Evolutionary conservation across 2,888 invertebrate genomes (phyloP).

Genomic region (Andrena dorsata): DNA sequence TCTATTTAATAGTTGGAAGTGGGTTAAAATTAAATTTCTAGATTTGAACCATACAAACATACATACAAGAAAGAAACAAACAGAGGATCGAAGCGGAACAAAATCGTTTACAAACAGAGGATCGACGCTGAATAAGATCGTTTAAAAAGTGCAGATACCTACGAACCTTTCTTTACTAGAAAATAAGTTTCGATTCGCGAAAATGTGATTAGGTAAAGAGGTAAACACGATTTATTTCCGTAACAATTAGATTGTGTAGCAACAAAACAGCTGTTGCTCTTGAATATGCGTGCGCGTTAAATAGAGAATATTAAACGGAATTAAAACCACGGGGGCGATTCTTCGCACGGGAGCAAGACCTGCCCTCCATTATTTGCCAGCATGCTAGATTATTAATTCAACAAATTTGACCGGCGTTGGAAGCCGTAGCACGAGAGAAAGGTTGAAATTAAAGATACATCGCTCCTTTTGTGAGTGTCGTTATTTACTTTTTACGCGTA

Average conservation of each 20-base stretch:
- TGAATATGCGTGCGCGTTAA: constrained; percentile 2
- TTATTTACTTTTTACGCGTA: constrained; percentile 39
- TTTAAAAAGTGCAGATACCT: no score
- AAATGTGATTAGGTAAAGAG: no score
- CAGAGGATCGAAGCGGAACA: no score
- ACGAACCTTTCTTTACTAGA: no score
- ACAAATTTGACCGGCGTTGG: constrained; percentile 31
- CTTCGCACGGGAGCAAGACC: constrained; percentile 20
- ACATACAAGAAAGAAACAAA: no score
- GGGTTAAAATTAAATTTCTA: no score
- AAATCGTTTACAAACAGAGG: no score
- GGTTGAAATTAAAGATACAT: constrained; percentile 45
- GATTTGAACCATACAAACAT: no score
- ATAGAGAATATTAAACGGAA: neutral
- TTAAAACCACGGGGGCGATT: neutral
- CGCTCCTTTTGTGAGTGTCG: constrained; percentile 17
- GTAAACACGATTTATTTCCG: neutral
- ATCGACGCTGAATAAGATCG: no score
- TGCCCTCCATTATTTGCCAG: constrained; percentile 30
- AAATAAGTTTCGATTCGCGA: no score
- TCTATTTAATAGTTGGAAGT: no score
- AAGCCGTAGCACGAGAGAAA: constrained; percentile 20
- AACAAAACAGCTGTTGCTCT: neutral
- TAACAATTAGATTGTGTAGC: neutral
- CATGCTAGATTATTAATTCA: constrained; percentile 48